Percentiles rank a stretch among this genome's conserved stretches.
Evolutionary conservation across 2,797 vertebrate species (phyloP).

Genomic region (Monodelphis domestica): DNA sequence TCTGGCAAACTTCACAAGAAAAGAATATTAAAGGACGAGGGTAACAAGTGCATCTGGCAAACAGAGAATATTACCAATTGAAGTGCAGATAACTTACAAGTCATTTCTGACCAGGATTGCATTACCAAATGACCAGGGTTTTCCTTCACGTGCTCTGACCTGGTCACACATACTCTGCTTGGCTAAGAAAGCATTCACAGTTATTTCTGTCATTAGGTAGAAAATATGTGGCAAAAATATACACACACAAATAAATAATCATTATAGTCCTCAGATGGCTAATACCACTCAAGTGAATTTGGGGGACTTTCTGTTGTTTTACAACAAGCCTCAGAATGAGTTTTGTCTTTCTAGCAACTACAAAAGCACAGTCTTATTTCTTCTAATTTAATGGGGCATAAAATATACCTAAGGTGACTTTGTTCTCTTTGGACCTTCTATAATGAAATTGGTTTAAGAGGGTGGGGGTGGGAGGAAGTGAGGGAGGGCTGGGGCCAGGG

Average conservation of each 20-base stretch:
- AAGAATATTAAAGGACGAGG: slow-evolving; percentile 83
- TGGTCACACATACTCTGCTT: slow-evolving; percentile 87
- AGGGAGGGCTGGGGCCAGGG: neutral
- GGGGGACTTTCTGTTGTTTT: slow-evolving; percentile 83
- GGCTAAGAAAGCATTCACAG: slow-evolving; percentile 82
- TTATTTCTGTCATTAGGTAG: slow-evolving; percentile 87
- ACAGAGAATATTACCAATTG: slow-evolving; percentile 75
- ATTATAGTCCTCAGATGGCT: slow-evolving; percentile 89
- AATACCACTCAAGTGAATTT: slow-evolving; percentile 79
- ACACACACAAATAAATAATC: slow-evolving; percentile 89
- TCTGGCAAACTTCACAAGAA: slow-evolving; percentile 82
- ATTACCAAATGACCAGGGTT: slow-evolving; percentile 88
- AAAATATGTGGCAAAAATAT: slow-evolving; percentile 88
- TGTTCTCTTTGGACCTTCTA: slow-evolving; percentile 84
- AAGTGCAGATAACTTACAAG: slow-evolving; percentile 70
- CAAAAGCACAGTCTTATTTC: slow-evolving; percentile 82
- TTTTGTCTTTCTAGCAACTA: slow-evolving; percentile 82
- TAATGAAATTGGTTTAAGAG: slow-evolving; percentile 75
- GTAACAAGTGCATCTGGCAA: slow-evolving; percentile 80
- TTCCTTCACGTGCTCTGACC: slow-evolving; percentile 87
- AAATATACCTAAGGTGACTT: slow-evolving; percentile 78
- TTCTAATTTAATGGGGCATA: slow-evolving; percentile 82
- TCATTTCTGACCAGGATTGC: slow-evolving; percentile 85
- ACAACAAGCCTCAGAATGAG: slow-evolving; percentile 84
- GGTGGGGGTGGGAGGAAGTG: too few species aligned